Conservation (phyloP, 1,140 invertebrate species). For the Atta cephalotes region DNA sequence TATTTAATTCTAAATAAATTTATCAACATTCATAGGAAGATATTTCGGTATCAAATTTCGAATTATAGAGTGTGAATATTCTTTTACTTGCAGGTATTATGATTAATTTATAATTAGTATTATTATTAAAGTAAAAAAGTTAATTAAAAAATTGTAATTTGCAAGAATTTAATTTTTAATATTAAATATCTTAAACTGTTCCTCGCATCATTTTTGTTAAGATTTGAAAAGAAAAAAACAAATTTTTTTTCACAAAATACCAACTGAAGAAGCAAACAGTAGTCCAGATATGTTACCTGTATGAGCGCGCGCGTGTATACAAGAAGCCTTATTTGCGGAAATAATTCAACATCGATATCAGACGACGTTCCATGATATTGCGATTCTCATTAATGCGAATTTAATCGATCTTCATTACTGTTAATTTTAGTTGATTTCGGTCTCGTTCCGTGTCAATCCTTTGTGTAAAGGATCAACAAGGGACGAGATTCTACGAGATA, state of each 20-base stretch:
- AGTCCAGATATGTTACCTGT: neutral
- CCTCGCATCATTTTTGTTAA: neutral
- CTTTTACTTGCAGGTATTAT: neutral
- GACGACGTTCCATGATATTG: neutral
- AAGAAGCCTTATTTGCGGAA: neutral
- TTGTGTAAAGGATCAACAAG: neutral
- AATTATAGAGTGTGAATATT: neutral
- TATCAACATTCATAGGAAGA: neutral
- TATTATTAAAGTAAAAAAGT: neutral
- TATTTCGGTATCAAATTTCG: neutral
- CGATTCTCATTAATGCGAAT: neutral
- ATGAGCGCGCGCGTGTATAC: too few species aligned
- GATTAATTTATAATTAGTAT: neutral
- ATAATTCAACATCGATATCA: neutral
- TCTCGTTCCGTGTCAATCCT: conserved; percentile 4
- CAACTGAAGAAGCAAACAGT: neutral
- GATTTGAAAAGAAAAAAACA: neutral
- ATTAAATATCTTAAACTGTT: neutral
- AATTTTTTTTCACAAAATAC: neutral
- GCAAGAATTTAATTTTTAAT: neutral
- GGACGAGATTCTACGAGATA: neutral
- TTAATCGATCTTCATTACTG: conserved; percentile 33
- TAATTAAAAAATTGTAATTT: neutral
- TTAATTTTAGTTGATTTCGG: neutral
- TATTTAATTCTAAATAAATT: neutral